A percentile compares a stretch with the other conserved stretches of the same genome.
These are phyloP conservation scores for Tiliacea aurago DNA, from an alignment of 2,888 invertebrate species.

Conservation along the genomic window DNA sequence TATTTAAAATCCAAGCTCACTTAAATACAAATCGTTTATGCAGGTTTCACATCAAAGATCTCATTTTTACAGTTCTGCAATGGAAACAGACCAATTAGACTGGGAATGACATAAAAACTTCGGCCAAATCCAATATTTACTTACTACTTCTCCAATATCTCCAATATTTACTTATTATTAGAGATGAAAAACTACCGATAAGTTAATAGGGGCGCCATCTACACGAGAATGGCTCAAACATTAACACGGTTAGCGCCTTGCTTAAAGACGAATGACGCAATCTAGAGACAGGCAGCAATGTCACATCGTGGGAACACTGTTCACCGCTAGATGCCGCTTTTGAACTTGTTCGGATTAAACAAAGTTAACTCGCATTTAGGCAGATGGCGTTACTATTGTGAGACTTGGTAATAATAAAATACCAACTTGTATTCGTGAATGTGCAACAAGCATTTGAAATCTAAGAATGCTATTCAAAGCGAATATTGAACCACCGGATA, in stretches of 20 bases:
- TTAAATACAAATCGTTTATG: conserved; percentile 5
- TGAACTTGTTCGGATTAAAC: not conserved
- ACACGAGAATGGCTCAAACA: not conserved
- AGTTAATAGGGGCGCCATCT: conserved; percentile 36
- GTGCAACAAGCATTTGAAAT: conserved; percentile 14
- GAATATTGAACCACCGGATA: not conserved
- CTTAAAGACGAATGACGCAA: not conserved
- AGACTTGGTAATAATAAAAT: not conserved
- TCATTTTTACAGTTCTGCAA: not conserved
- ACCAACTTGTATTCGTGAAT: not conserved
- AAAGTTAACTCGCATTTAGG: not conserved
- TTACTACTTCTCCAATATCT: too few species aligned
- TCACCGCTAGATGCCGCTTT: conserved; percentile 40
- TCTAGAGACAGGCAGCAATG: not conserved
- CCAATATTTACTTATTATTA: not conserved
- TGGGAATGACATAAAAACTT: not conserved
- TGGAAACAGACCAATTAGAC: not conserved
- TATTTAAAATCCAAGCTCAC: not conserved
- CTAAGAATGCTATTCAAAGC: not conserved
- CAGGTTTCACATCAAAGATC: conserved; percentile 9
- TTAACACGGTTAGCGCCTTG: not conserved
- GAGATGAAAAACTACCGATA: not conserved
- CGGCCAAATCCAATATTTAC: not conserved
- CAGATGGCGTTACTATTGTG: conserved; percentile 21
- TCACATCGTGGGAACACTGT: conserved; percentile 1